Percentiles rank a stretch among this genome's conserved stretches.
These are phyloP conservation scores for Tachuris rubrigastra DNA, from an alignment of 2,113 vertebrate genomes.

Conservation along the genomic window DNA sequence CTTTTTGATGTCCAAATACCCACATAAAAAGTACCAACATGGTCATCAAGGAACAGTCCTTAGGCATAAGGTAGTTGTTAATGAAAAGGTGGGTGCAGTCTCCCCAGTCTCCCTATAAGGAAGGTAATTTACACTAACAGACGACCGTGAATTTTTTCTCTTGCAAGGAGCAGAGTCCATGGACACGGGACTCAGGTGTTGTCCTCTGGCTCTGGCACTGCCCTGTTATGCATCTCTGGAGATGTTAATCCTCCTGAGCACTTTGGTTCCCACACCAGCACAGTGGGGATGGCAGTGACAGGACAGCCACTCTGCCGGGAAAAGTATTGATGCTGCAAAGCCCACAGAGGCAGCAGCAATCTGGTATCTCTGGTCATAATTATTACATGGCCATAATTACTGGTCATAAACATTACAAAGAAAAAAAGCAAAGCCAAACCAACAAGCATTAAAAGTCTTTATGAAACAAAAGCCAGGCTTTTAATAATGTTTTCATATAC, in stretches of 20 bases:
- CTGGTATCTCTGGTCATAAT: background rate
- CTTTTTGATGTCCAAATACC: background rate
- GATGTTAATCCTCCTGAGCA: accelerated
- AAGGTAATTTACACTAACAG: background rate
- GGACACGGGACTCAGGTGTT: accelerated
- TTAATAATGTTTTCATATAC: conserved; percentile 37
- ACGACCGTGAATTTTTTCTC: background rate
- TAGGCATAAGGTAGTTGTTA: background rate
- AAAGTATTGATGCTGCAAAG: background rate
- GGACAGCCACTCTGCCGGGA: background rate
- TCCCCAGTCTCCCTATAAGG: background rate
- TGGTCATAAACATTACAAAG: background rate
- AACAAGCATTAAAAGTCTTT: background rate
- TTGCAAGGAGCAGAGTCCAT: background rate
- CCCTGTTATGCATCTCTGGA: background rate
- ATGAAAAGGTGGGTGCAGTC: background rate
- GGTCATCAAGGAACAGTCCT: background rate
- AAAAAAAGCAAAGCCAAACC: background rate
- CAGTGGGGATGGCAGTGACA: background rate
- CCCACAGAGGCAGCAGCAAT: background rate
- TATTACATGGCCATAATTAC: background rate
- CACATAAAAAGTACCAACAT: background rate
- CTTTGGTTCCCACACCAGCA: background rate
- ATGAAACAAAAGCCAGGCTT: conserved; percentile 31
- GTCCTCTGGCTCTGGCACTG: background rate